Percentiles rank a stretch among this genome's conserved stretches.
These are phyloP conservation scores for Corythornis vintsioides DNA, from an alignment of 2,113 vertebrate species.

Conservation along the genomic window DNA sequence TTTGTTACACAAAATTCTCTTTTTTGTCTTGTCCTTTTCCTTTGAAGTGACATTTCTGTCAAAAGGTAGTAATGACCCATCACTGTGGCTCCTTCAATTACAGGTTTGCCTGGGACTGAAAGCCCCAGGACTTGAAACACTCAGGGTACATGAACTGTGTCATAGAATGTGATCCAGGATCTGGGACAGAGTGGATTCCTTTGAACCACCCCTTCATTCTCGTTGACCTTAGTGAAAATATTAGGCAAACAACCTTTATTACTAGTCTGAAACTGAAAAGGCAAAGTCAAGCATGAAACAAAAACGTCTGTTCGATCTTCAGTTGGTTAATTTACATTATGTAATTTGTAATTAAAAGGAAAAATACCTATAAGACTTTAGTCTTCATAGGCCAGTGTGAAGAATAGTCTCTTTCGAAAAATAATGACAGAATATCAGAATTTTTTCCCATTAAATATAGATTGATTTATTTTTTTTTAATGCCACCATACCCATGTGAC, in stretches of 20 bases:
- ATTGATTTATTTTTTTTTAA: background rate
- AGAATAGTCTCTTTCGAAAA: background rate
- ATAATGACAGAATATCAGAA: background rate
- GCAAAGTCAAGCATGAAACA: background rate
- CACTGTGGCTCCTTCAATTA: background rate
- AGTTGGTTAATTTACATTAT: background rate
- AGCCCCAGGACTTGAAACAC: background rate
- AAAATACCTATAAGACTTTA: background rate
- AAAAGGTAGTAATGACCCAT: background rate
- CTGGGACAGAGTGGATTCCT: background rate
- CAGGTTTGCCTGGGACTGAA: background rate
- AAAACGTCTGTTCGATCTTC: background rate
- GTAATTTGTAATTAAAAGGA: background rate
- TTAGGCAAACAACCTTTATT: background rate
- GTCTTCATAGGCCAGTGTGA: background rate
- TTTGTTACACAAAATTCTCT: background rate
- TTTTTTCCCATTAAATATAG: background rate
- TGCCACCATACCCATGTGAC: background rate
- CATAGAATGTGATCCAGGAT: background rate
- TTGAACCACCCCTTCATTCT: background rate
- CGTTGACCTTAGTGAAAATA: background rate
- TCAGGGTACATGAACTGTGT: rapidly evolving
- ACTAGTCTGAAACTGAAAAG: background rate
- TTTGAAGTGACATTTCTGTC: background rate
- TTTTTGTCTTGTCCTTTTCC: background rate